phyloP scores from a whole-genome alignment of 2,113 vertebrate genomes.

The Ursus arctos region DNA sequence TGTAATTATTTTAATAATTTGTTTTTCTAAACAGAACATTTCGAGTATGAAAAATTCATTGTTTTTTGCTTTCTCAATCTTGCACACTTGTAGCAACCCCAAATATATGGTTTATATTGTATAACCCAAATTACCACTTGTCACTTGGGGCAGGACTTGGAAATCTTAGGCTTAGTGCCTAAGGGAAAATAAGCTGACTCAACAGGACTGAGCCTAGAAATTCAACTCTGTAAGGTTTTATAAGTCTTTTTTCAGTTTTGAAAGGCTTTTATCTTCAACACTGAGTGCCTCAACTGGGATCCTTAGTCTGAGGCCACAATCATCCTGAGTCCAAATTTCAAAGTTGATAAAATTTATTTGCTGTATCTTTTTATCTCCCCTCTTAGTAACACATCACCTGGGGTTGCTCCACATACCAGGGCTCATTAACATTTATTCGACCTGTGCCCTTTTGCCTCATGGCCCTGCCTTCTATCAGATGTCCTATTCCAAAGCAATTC shows the following conservation, averaged over 20 bases:
- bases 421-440: background rate
- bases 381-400: background rate
- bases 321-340: background rate
- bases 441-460: background rate
- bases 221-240: background rate
- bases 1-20: background rate
- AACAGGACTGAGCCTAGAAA: background rate
- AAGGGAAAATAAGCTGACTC: background rate
- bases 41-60: background rate
- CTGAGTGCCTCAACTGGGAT: background rate
- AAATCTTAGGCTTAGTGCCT: background rate
- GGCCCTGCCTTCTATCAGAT: background rate
- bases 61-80: background rate
- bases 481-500: background rate
- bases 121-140: background rate
- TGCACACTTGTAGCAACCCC: background rate
- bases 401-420: background rate
- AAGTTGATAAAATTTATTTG: background rate
- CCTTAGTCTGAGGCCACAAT: background rate
- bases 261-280: slow-evolving; percentile 3
- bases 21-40: slow-evolving; percentile 13
- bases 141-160: background rate
- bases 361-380: background rate
- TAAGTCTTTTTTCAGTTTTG: background rate
- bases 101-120: background rate